Percentiles rank a stretch among this genome's conserved stretches.
These are phyloP conservation scores for Tribolium castaneum DNA, from an alignment of 1,140 invertebrate genomes.

Conservation along the genomic window DNA sequence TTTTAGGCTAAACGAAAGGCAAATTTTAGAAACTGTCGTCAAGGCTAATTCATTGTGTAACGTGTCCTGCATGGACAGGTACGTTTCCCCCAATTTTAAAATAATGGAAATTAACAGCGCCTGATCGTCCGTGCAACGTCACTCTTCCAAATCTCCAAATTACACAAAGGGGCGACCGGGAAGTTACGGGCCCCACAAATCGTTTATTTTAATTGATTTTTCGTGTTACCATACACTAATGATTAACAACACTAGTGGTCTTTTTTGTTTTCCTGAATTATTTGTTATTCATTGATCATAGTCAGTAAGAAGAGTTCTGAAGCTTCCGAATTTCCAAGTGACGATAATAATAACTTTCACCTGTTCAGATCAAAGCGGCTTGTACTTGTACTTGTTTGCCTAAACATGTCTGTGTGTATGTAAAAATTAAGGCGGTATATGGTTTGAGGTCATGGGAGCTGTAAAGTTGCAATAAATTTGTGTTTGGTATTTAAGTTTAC, in stretches of 20 bases:
- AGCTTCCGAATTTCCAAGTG: too few relatives aligned
- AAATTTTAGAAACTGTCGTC: slow-evolving; percentile 35
- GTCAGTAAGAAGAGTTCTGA: too few relatives aligned
- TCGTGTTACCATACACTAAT: neutral
- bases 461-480: neutral
- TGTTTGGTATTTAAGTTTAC: neutral
- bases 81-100: slow-evolving; percentile 6
- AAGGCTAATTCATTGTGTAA: slow-evolving; percentile 36
- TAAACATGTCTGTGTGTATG: neutral
- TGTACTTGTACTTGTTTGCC: neutral
- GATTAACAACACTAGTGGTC: slow-evolving; percentile 8
- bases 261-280: too few relatives aligned
- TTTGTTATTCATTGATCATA: too few relatives aligned
- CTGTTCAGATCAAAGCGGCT: neutral
- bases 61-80: slow-evolving; percentile 28
- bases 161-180: too few relatives aligned
- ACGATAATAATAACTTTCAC: slow-evolving; percentile 11
- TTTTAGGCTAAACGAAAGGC: slow-evolving; percentile 8
- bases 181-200: too few relatives aligned
- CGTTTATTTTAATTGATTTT: slow-evolving; percentile 27
- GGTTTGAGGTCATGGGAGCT: neutral
- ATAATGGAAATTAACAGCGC: slow-evolving; percentile 13
- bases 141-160: neutral
- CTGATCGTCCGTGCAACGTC: neutral
- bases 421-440: neutral